phyloP scores from a whole-genome alignment of 2,888 invertebrate species.

The Incurvaria masculella region DNA sequence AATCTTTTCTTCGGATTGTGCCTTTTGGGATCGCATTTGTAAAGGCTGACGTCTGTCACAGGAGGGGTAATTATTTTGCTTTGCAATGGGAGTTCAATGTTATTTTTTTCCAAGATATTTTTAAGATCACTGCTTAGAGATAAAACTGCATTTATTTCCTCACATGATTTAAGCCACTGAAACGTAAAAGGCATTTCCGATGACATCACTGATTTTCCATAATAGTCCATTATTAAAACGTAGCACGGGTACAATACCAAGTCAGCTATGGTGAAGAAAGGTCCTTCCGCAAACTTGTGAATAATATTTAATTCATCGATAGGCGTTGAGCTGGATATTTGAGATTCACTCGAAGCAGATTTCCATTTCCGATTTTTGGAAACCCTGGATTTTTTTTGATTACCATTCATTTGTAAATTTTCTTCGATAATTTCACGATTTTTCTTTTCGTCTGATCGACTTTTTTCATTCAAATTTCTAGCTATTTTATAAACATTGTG shows the following conservation, averaged over 20 bases:
- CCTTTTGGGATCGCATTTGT: slow-evolving; percentile 74
- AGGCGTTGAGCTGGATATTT: slow-evolving; percentile 41
- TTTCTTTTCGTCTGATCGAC: slow-evolving; percentile 21
- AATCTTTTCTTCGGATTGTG: slow-evolving; percentile 70
- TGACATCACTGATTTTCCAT: slow-evolving; percentile 29
- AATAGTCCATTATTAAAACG: slow-evolving; percentile 54
- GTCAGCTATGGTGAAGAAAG: slow-evolving; percentile 79
- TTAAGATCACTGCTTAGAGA: slow-evolving; percentile 18
- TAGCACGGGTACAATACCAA: slow-evolving; percentile 73
- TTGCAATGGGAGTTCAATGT: slow-evolving; percentile 15
- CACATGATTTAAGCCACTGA: slow-evolving; percentile 58
- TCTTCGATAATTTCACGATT: slow-evolving; percentile 8
- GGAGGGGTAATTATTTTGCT: slow-evolving; percentile 35
- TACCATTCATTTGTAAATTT: slow-evolving; percentile 10
- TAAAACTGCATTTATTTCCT: slow-evolving; percentile 24
- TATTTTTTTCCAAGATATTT: background rate
- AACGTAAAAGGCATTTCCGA: slow-evolving; percentile 57
- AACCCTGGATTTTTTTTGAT: slow-evolving; percentile 23
- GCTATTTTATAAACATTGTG: slow-evolving; percentile 82
- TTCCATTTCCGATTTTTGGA: slow-evolving; percentile 48
- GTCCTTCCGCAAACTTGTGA: slow-evolving; percentile 82
- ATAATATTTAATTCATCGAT: slow-evolving; percentile 51
- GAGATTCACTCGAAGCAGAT: slow-evolving; percentile 37
- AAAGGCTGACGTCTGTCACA: slow-evolving; percentile 63
- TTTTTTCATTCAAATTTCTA: slow-evolving; percentile 46